These are phyloP conservation scores for Stenolophus ochropezus DNA, from an alignment of 2,888 invertebrate genomes.

Conservation along the genomic window DNA sequence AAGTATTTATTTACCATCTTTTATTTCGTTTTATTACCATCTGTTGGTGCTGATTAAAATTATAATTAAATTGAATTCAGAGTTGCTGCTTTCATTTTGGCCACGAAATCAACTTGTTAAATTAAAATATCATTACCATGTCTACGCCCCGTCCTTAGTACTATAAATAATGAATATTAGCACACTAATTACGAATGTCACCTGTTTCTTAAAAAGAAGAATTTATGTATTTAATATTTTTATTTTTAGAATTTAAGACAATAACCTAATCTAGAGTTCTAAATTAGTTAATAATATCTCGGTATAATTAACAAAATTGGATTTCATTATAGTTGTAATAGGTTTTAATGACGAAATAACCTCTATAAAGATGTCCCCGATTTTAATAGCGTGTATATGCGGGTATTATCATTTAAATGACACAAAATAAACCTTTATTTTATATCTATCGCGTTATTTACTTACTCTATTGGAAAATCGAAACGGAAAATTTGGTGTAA, in stretches of 20 bases:
- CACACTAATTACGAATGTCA: background rate
- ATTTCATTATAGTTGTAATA: background rate
- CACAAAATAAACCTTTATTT: constrained; percentile 9
- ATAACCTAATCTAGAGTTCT: too few relatives aligned
- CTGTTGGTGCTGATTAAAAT: constrained; percentile 21
- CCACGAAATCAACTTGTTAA: background rate
- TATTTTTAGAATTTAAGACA: too few relatives aligned
- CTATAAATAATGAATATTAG: background rate
- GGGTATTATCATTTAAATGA: constrained; percentile 30
- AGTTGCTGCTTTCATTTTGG: background rate
- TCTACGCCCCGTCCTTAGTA: background rate
- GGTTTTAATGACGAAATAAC: background rate
- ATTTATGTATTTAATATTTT: too few relatives aligned
- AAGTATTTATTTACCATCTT: constrained; percentile 42
- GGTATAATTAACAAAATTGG: background rate
- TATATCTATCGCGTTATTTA: constrained; percentile 14
- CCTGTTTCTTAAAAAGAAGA: too few relatives aligned
- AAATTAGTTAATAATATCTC: too few relatives aligned
- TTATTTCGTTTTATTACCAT: constrained; percentile 35
- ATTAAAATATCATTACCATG: background rate
- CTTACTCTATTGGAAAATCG: constrained; percentile 31
- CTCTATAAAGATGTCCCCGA: background rate
- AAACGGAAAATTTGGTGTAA: constrained; percentile 27
- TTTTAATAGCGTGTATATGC: constrained; percentile 12
- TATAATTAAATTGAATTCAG: constrained; percentile 26